Evolutionary conservation across 2,113 vertebrate species (phyloP).

Genomic region (Mirza zaza): DNA sequence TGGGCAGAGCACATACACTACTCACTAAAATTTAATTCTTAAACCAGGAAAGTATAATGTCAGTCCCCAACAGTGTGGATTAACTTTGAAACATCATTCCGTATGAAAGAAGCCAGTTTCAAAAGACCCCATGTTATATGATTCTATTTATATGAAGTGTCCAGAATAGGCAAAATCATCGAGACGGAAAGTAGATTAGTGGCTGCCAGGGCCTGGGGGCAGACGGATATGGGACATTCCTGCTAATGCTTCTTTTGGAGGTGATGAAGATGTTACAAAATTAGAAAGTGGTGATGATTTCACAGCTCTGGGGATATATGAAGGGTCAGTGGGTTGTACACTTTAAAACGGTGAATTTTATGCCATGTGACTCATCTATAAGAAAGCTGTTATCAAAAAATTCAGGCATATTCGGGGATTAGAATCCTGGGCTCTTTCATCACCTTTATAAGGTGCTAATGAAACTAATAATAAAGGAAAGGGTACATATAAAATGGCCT

Average conservation of each 20-base stretch:
- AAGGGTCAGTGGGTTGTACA: not conserved
- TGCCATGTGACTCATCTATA: not conserved
- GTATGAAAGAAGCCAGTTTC: not conserved
- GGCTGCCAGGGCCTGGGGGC: not conserved
- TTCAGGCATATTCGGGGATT: conserved; percentile 58
- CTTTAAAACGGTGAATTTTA: conserved; percentile 15
- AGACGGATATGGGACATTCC: not conserved
- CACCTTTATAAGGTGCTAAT: conserved; percentile 3
- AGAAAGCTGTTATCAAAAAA: conserved; percentile 65
- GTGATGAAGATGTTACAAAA: conserved; percentile 11
- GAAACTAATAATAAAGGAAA: conserved; percentile 57
- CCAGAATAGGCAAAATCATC: not conserved
- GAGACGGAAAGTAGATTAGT: not conserved
- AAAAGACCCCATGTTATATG: not conserved
- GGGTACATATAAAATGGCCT: not conserved
- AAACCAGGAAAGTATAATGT: too few species aligned
- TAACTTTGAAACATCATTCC: not conserved
- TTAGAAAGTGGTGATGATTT: not conserved
- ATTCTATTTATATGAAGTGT: not conserved
- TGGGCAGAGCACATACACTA: too few species aligned
- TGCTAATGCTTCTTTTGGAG: not conserved
- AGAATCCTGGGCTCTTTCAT: conserved; percentile 37
- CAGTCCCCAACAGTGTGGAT: too few species aligned
- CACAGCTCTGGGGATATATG: not conserved
- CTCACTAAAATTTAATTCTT: too few species aligned